phyloP scores from a whole-genome alignment of 2,888 invertebrate species.

The Dynastes maya region DNA sequence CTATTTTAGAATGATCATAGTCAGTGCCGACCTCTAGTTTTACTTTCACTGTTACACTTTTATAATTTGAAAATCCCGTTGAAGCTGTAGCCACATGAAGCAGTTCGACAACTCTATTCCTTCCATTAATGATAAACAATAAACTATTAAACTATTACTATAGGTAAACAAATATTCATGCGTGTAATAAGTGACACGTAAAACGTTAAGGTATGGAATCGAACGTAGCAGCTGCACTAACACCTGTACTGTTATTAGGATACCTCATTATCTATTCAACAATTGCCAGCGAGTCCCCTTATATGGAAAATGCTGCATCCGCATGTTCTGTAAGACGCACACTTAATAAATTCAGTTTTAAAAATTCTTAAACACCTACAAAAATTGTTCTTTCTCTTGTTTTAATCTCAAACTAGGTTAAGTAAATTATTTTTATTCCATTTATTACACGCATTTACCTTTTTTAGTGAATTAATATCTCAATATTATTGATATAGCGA shows the following conservation, averaged over 20 bases:
- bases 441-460: too few relatives aligned
- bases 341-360: not conserved
- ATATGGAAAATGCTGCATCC: not conserved
- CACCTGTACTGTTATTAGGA: slow-evolving; percentile 28
- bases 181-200: not conserved
- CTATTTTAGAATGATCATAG: too few relatives aligned
- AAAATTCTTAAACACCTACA: not conserved
- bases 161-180: not conserved
- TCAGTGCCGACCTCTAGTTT: too few relatives aligned
- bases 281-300: slow-evolving; percentile 5
- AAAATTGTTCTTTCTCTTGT: not conserved
- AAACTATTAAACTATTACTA: not conserved
- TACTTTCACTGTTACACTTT: too few relatives aligned
- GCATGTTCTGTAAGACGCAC: not conserved
- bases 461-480: too few relatives aligned
- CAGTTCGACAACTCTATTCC: too few relatives aligned
- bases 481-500: too few relatives aligned
- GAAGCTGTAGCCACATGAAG: too few relatives aligned
- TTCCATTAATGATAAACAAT: too few relatives aligned
- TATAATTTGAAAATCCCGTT: too few relatives aligned
- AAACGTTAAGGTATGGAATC: not conserved
- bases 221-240: slow-evolving; percentile 22
- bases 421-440: too few relatives aligned
- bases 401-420: too few relatives aligned
- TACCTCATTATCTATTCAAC: slow-evolving; percentile 19